phyloP scores from a whole-genome alignment of 2,888 invertebrate species.

The Ommatoiulus sabulosus region DNA sequence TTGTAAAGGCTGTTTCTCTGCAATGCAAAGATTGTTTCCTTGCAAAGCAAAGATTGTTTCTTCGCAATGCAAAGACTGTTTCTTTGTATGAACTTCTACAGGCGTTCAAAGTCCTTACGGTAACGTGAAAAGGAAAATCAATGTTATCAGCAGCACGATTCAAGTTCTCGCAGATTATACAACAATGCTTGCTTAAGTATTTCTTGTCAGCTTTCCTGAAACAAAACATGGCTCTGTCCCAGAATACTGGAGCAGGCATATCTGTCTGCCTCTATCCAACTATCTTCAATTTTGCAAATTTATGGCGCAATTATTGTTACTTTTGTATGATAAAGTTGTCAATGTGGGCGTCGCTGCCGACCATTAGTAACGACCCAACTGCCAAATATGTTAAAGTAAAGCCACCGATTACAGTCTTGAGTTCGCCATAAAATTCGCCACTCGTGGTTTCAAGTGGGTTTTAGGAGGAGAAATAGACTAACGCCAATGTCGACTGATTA shows the following conservation, averaged over 20 bases:
- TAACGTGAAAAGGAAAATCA: conserved; percentile 19
- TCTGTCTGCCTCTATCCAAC: neutral
- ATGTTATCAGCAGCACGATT: conserved; percentile 30
- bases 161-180: conserved; percentile 6
- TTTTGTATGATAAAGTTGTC: conserved; percentile 18
- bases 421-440: conserved; percentile 7
- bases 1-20: no score
- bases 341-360: conserved; percentile 28
- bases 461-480: neutral
- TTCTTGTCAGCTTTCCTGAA: neutral
- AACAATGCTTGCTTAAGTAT: conserved; percentile 35
- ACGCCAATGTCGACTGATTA: conserved; percentile 22
- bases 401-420: conserved; percentile 38
- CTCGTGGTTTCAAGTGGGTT: neutral
- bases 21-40: no score
- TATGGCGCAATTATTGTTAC: conserved; percentile 39
- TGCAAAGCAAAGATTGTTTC: no score
- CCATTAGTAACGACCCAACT: conserved; percentile 16
- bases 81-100: no score
- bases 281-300: conserved; percentile 27
- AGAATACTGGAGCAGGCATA: neutral
- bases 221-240: neutral
- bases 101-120: neutral
- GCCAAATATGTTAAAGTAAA: conserved; percentile 25
- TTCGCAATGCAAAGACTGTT: no score